Base-by-base conservation (phyloP, 2,113 vertebrate species). In the Cyrtonyx montezumae region DNA sequence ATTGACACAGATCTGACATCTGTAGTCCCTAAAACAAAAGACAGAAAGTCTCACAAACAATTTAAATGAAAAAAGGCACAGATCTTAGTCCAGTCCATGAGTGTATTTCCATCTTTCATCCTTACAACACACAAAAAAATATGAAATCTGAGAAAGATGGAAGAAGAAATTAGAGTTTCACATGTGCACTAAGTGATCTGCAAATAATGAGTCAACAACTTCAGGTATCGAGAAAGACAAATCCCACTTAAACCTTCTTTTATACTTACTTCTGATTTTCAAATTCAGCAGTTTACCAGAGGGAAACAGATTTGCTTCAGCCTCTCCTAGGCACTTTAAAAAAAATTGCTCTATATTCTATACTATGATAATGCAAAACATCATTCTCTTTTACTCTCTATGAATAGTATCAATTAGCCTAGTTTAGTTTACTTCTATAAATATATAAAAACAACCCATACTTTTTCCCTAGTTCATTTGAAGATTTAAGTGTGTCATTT, bases 401-500 rank as follows among this genome's bases (percentile, higher is more conserved):
- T 74, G 82, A 94, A 94, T 94, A 93, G 90, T 42, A 94, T 66
- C 79, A 95, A 88, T 93, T 94, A 95, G 28, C 88, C 82, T 86
- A 78, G 14, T 93, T 95, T 45, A 62, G 18, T 53, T 83, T 74
- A 56, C 40, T 84, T 87, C 26, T 78, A 58, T 53, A 28, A 8
- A 37, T 6, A 32, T 62, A 21, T 7, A n/a, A 61, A 19, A 59
- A 1, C 32, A 6, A 17, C 3, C 14, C 37, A 32, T 25, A 20
- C 15, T 69, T 91, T 90, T 49, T 32, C 23, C 32, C 13, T 59
- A 69, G n/a, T 48, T 91, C 59, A 85, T 70, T 46, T 83, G 36
- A 79, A 86, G 45, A 70, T 49, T 78, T 74, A 42, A 80, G n/a
- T 55, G 17, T 85, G 79, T 67, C 59, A 73, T 53, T 49, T 71